A percentile compares a stretch with the other conserved stretches of the same genome.
Conservation (phyloP, 2,113 vertebrate species). For the Apaloderma vittatum region DNA sequence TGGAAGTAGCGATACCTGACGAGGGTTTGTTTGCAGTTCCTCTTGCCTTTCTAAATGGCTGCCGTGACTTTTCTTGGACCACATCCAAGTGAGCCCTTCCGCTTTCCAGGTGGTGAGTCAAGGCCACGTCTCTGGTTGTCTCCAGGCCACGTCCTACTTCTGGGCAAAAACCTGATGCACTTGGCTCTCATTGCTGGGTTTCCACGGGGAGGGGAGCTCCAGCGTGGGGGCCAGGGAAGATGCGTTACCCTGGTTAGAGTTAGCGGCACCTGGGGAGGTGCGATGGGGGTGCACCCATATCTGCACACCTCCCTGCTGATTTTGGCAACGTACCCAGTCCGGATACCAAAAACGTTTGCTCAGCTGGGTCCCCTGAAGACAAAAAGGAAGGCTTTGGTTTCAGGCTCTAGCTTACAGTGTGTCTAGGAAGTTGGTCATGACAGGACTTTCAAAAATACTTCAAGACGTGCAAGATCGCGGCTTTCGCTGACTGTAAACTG, state of each 20-base stretch:
- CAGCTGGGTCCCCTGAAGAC: not conserved
- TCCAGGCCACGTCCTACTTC: not conserved
- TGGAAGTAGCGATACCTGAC: not conserved
- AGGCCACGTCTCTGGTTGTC: not conserved
- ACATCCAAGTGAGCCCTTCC: not conserved
- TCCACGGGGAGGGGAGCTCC: not conserved
- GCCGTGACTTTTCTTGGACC: not conserved
- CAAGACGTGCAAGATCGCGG: not conserved
- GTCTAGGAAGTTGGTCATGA: not conserved
- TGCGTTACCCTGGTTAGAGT: not conserved
- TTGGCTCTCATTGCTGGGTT: not conserved
- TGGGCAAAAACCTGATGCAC: rapidly evolving
- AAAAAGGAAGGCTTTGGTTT: not conserved
- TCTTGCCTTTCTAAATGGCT: not conserved
- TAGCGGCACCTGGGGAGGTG: not conserved
- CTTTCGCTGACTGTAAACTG: not conserved
- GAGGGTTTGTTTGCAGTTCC: not conserved
- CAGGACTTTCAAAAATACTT: not conserved
- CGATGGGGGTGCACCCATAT: not conserved
- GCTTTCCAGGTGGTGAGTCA: not conserved
- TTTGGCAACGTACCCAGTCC: not conserved
- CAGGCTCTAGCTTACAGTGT: not conserved
- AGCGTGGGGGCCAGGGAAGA: too few species aligned
- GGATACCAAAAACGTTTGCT: not conserved
- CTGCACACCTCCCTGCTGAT: not conserved